Conservation (phyloP, 2,113 vertebrate species). For the Micromys minutus region DNA sequence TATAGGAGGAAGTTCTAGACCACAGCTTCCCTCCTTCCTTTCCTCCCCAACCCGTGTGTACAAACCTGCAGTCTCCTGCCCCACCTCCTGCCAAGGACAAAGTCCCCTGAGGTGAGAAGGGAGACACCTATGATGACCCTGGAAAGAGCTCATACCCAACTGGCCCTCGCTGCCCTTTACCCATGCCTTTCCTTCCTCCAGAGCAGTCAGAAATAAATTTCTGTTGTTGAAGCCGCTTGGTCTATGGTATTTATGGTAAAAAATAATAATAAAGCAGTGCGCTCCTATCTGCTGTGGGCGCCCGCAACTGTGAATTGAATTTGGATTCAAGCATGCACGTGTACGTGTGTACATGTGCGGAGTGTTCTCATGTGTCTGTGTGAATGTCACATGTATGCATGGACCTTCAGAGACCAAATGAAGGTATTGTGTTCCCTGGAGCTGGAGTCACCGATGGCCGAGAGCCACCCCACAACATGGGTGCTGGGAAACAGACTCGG, state of each 20-base stretch:
- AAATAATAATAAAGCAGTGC: not conserved
- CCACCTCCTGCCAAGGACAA: not conserved
- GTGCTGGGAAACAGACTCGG: not conserved
- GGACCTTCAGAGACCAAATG: not conserved
- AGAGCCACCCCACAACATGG: not conserved
- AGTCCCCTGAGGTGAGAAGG: not conserved
- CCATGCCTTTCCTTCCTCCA: not conserved
- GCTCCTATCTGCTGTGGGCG: not conserved
- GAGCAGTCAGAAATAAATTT: not conserved
- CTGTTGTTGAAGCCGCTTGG: not conserved
- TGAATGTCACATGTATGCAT: not conserved
- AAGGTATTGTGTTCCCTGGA: not conserved
- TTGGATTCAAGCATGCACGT: fast-evolving
- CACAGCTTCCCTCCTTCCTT: no score
- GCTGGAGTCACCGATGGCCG: not conserved
- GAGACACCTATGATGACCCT: not conserved
- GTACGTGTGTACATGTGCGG: not conserved
- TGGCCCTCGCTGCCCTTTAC: not conserved
- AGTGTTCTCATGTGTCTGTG: fast-evolving
- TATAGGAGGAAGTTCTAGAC: not conserved
- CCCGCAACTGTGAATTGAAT: not conserved
- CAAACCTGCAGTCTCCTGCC: not conserved
- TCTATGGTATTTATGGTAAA: not conserved
- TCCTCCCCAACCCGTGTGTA: not conserved
- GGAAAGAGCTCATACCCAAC: not conserved